Conservation (phyloP, 2,888 invertebrate species). For the Chaitophorus viminalis region DNA sequence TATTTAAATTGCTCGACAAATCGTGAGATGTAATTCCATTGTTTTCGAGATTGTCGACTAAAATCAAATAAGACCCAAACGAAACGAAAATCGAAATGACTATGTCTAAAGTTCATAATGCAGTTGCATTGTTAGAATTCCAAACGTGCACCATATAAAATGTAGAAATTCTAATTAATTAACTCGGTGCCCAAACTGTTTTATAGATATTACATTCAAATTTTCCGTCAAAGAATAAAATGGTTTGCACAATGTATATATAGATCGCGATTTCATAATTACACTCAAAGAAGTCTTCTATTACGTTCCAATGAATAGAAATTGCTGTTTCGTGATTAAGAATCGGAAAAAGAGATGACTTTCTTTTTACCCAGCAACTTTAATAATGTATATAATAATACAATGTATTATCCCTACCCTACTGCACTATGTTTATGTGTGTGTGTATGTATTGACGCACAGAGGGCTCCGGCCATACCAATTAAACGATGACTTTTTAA, state of each 20-base stretch:
- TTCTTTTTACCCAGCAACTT: background rate
- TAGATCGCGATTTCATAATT: background rate
- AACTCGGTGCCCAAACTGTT: background rate
- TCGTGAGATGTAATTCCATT: background rate
- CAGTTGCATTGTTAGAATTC: background rate
- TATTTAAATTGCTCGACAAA: background rate
- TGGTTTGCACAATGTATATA: background rate
- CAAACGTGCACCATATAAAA: background rate
- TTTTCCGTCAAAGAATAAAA: background rate
- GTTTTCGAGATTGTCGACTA: background rate
- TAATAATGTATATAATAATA: background rate
- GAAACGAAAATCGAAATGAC: background rate
- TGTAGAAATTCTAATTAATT: background rate
- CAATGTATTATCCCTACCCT: background rate
- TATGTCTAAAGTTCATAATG: background rate
- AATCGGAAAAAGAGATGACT: background rate
- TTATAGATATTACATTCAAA: background rate
- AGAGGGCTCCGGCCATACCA: background rate
- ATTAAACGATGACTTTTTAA: slow-evolving; percentile 28
- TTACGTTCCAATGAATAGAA: background rate
- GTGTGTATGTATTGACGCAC: background rate
- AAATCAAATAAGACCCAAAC: background rate
- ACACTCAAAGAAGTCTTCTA: background rate
- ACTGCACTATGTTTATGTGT: too few relatives aligned
- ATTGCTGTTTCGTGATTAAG: background rate